Conservation (phyloP, 1,140 invertebrate species). For the Drosophila trapezifrons region DNA sequence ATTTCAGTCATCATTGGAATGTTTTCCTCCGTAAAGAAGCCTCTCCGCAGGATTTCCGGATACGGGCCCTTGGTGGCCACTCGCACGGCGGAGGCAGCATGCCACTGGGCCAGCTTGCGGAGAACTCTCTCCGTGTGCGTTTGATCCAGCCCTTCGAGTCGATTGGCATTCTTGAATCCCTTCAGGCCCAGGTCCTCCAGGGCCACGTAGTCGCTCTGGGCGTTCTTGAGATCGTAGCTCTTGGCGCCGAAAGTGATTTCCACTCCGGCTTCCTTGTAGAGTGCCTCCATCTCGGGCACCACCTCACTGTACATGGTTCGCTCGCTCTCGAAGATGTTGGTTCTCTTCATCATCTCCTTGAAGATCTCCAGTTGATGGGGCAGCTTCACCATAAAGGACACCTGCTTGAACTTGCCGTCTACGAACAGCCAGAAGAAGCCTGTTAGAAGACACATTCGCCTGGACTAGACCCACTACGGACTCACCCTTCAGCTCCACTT, state of each 20-base stretch:
- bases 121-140: constrained; percentile 84
- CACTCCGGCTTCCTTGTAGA: constrained; percentile 76
- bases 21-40: constrained; percentile 57
- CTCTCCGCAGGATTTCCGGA: background rate
- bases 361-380: constrained; percentile 47
- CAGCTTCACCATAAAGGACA: constrained; percentile 66
- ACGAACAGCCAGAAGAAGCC: too few species aligned
- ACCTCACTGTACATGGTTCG: constrained; percentile 52
- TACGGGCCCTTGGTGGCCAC: constrained; percentile 84
- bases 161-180: constrained; percentile 84
- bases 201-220: constrained; percentile 72
- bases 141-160: constrained; percentile 85
- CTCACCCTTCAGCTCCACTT: constrained; percentile 64
- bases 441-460: background rate
- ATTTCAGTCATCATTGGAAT: constrained; percentile 44
- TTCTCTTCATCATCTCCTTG: constrained; percentile 39
- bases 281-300: constrained; percentile 68
- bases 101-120: constrained; percentile 85
- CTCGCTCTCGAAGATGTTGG: constrained; percentile 60
- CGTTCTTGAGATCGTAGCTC: constrained; percentile 48
- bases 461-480: background rate
- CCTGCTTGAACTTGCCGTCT: constrained; percentile 59
- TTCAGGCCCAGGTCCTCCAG: constrained; percentile 85
- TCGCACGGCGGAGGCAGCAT: constrained; percentile 84
- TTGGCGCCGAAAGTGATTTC: constrained; percentile 56